These are phyloP conservation scores for Hassar affinis DNA, from an alignment of 2,113 vertebrate genomes.

Conservation along the genomic window DNA sequence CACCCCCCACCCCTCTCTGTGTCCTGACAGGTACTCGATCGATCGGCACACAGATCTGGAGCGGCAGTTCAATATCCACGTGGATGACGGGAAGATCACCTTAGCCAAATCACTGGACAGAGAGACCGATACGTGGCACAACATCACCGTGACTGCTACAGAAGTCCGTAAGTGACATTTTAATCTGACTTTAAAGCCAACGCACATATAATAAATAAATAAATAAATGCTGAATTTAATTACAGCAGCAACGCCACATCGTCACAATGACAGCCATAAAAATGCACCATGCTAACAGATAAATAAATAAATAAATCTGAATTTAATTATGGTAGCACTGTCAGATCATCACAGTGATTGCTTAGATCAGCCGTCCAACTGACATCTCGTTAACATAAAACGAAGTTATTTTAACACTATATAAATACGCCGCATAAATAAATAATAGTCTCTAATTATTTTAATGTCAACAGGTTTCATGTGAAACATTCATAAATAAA, in stretches of 20 bases:
- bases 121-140: slow-evolving; percentile 94
- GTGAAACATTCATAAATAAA: neutral
- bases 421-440: neutral
- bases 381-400: neutral
- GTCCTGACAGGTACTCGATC: slow-evolving; percentile 88
- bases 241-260: neutral
- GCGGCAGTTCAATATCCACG: slow-evolving; percentile 96
- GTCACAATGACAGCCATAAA: neutral
- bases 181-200: slow-evolving; percentile 17
- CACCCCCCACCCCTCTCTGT: slow-evolving; percentile 23
- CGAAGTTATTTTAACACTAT: neutral
- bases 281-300: neutral
- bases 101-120: slow-evolving; percentile 91
- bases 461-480: neutral
- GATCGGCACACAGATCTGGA: slow-evolving; percentile 98
- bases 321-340: neutral
- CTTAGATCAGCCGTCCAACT: neutral
- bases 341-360: neutral
- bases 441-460: neutral
- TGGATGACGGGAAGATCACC: slow-evolving; percentile 93
- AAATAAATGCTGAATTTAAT: slow-evolving; percentile 11
- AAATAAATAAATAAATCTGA: neutral
- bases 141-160: slow-evolving; percentile 95
- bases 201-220: neutral
- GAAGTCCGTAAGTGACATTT: slow-evolving; percentile 89